phyloP scores from a whole-genome alignment of 23 tunicate species.

The Botrylloides violaceus region DNA sequence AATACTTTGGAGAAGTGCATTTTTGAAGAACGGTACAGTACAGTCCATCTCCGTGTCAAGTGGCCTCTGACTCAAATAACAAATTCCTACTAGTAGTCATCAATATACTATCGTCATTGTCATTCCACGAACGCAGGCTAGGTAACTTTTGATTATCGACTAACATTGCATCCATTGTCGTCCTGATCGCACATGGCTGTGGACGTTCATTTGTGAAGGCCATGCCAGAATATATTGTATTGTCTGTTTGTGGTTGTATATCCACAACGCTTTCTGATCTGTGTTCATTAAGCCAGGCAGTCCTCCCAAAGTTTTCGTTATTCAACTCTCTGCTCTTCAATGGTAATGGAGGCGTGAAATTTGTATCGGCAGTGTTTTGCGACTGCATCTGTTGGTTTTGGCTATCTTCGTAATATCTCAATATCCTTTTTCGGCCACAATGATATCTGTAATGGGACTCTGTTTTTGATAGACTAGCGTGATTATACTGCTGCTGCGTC shows the following conservation, averaged over 20 bases:
- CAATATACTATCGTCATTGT: not conserved
- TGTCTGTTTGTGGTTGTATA: not conserved
- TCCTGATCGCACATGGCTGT: not conserved
- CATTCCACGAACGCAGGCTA: not conserved
- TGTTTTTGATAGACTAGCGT: not conserved
- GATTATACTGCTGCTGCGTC: not conserved
- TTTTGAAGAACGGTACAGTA: too few species aligned
- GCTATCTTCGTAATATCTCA: not conserved
- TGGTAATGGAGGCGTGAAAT: not conserved
- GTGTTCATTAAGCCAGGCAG: not conserved
- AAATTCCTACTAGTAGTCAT: not conserved
- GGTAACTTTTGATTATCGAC: not conserved
- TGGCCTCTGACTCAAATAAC: not conserved
- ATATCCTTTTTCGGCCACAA: not conserved
- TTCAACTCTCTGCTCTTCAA: not conserved
- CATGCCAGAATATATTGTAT: not conserved
- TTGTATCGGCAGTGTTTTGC: not conserved
- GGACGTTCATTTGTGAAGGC: not conserved
- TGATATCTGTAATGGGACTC: too few species aligned
- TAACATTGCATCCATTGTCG: not conserved
- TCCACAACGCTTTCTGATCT: too few species aligned
- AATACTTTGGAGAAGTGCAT: too few species aligned
- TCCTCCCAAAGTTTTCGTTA: not conserved
- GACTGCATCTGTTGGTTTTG: not conserved
- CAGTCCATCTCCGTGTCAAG: not conserved